Evolutionary conservation across 2,888 invertebrate genomes (phyloP).

Genomic region (Caradrina clavipalpis): DNA sequence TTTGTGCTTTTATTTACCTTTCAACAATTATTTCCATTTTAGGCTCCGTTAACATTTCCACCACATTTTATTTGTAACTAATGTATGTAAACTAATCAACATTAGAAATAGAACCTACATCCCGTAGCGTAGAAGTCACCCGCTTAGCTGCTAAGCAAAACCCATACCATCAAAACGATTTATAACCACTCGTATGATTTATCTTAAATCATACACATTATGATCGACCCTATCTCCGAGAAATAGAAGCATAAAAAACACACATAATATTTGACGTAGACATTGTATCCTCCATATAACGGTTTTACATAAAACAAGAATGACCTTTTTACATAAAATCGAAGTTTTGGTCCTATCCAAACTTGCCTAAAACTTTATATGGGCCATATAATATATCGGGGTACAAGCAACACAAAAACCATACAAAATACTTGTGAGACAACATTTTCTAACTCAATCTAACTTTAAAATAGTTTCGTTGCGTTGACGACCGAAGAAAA

Average conservation of each 20-base stretch:
- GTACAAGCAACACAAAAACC: slow-evolving; percentile 67
- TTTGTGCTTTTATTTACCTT: too few species aligned
- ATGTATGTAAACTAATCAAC: background rate
- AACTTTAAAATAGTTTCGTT: slow-evolving; percentile 82
- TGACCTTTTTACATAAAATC: slow-evolving; percentile 54
- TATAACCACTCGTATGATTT: slow-evolving; percentile 24
- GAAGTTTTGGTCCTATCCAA: slow-evolving; percentile 49
- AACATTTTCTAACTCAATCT: slow-evolving; percentile 80
- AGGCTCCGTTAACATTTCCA: too few species aligned
- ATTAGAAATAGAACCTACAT: background rate
- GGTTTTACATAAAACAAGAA: slow-evolving; percentile 52
- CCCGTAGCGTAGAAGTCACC: background rate
- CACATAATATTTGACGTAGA: slow-evolving; percentile 46
- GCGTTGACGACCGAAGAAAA: slow-evolving; percentile 63
- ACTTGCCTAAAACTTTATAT: slow-evolving; percentile 52
- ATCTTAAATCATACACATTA: slow-evolving; percentile 32
- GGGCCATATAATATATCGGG: slow-evolving; percentile 45
- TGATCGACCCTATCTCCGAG: slow-evolving; percentile 28
- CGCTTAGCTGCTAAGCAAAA: slow-evolving; percentile 3
- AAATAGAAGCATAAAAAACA: slow-evolving; percentile 47
- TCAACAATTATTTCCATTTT: too few species aligned
- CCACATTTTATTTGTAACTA: too few species aligned
- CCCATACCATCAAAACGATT: slow-evolving; percentile 19
- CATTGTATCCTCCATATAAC: slow-evolving; percentile 41
- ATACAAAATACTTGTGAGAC: slow-evolving; percentile 69